Base-by-base conservation (phyloP, 2,797 vertebrate species). In the Phylloscopus collybita region DNA sequence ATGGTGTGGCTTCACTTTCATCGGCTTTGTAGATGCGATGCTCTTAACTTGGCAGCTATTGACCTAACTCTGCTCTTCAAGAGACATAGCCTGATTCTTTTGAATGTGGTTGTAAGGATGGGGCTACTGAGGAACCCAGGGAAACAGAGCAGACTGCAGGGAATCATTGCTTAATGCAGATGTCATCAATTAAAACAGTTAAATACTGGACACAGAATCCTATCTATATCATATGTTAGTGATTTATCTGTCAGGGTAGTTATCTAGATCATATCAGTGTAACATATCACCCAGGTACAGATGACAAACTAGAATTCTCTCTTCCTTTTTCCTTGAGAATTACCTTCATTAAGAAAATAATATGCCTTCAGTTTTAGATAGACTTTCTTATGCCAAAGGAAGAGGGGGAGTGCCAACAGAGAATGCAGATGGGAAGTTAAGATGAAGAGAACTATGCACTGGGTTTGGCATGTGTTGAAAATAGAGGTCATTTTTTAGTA, bases 41-140 rank as follows among this genome's bases (percentile, higher is more conserved):
- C 57, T 82, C 85, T n/a, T 61, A 38, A 69, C 78, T 89, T 87
- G 92, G 84, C 95, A 95, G 86, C 81, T 87, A 65, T 49, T 94
- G 93, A 95, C 91, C 91, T 74, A 19, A 57, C 90, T 88, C 62
- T 27, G 18, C 16, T 87, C 69, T 85, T 88, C 83, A 57, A 61
- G 32, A 60, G 75, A 40, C 36, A 17, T 8, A 93, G 42, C 80
- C 78, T 72, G 90, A 85, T 87, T 94, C 78, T 82, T 92, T 90
- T 0, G 0, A 64, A 56, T 51, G 76, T 7, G 5, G 27, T 16
- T 73, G 19, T 49, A 85, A 88, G 53, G 57, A 73, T 29, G n/a
- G 30, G 23, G 38, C 64, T 85, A 36, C 11, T 4, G 4, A 49
- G 53, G 45, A 93, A 50, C 53, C 20, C 50, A 40, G 54, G 23